Base-by-base conservation (phyloP, 2,888 invertebrate species). In the Thecocarcelia acutangulata region DNA sequence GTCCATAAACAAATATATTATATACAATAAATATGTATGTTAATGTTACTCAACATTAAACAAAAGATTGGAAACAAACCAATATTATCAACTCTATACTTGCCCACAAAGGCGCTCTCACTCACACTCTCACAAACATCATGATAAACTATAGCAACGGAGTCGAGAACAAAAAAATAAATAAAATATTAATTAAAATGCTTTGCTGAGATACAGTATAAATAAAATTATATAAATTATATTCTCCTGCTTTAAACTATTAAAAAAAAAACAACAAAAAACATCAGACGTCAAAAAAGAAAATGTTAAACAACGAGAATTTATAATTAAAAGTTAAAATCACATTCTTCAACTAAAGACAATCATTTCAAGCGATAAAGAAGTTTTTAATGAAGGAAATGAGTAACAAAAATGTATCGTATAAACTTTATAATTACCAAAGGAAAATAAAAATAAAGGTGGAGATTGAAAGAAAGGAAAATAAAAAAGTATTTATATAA, bases 251-350 rank as follows among this genome's bases (percentile, higher is more conserved):
- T 64, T 72, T 44, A 9, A 12, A 19, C 50, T 50, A 40, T 50
- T 9, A 24, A 15, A 44, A 17, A 5, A 37, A 12, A 42, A 52
- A 3, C 13, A 64, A 46, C 3, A 15, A 24, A n/a, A 42, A 40
- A 21, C 3, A 2, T 8, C n/a, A 44, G 4, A 5, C 1, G 15
- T 37, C 24, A 40, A 12, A 44, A 28, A 15, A 52, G n/a, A 40
- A 40, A 50, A 13, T 2, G 28, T 17, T 11, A 2, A 52, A 37
- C 50, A 72, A 42, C 17, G 63, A 46, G 37, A 58, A 50, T 50
- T 58, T 66, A 17, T 75, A 75, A 75, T 75, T 66, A 66, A 75
- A 59, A 75, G 50, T 75, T 66, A 58, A 75, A 59, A 58, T 50
- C 19, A 28, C 28, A 58, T 48, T 44, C 17, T 33, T 15, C 40